Base-by-base conservation (phyloP, 2,113 vertebrate genomes). In the Platanista minor region DNA sequence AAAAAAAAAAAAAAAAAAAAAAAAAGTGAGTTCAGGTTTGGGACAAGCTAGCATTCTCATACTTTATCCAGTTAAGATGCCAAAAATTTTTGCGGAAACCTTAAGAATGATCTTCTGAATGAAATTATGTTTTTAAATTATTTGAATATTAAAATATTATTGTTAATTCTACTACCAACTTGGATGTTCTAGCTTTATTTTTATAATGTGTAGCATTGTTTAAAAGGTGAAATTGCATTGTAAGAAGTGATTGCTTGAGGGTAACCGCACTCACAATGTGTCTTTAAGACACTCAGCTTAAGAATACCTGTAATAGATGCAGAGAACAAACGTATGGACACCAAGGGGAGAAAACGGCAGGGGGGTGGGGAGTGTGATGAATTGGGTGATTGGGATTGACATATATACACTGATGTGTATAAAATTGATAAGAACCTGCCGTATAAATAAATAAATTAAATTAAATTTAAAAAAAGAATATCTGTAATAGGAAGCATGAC, bases 1-100 rank as follows among this genome's bases (percentile, higher is more conserved):
- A n/a, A n/a, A n/a, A n/a, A n/a, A n/a, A n/a, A n/a, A n/a, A n/a
- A n/a, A n/a, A n/a, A n/a, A n/a, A n/a, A n/a, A n/a, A n/a, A n/a
- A n/a, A n/a, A n/a, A 90, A 92, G 46, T 95, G 92, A 97, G 43
- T 71, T 98, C 39, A 91, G 92, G 87, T 88, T 98, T 97, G 92
- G 94, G 96, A 97, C 84, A 98, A 97, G 67, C 39, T 97, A 98
- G 95, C 88, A 98, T 97, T 98, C 90, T 98, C 92, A 97, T 97
- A 97, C 81, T 98, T 98, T 97, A 94, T 91, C 88, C 97, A 94
- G 87, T 96, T 97, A 96, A 97, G 98, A 98, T 94, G 94, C 92
- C 90, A 94, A 92, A 36, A 2, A 6, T 84, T 87, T 97, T 91
- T 78, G 20, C 18, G n/a, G 54, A 61, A 83, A 86, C 69, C 52